Percentiles rank a stretch among this genome's conserved stretches.
Evolutionary conservation across 2,888 invertebrate genomes (phyloP).

Genomic region (Ophion ventricosus): DNA sequence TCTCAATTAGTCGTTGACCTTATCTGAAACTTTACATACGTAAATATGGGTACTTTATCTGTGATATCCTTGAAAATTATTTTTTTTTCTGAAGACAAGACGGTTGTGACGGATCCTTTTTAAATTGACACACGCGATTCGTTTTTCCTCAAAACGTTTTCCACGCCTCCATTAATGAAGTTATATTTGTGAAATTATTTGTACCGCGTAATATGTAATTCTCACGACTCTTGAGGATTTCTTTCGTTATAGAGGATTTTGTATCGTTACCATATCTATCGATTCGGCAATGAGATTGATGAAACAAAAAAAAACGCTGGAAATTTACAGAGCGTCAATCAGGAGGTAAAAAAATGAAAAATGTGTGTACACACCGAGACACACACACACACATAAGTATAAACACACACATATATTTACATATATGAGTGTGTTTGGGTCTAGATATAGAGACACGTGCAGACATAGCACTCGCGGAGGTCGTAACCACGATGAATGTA

Average conservation of each 20-base stretch:
- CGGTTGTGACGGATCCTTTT: no score
- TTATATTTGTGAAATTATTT: not conserved
- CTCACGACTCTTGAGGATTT: no score
- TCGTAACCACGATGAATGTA: constrained; percentile 69
- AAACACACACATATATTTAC: not conserved
- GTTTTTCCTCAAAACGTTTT: no score
- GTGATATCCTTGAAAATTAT: no score
- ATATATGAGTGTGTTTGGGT: not conserved
- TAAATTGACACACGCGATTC: no score
- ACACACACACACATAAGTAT: not conserved
- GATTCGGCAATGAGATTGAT: not conserved
- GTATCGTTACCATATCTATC: not conserved
- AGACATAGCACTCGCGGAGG: constrained; percentile 60
- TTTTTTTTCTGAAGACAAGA: no score
- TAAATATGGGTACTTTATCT: no score
- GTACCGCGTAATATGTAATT: not conserved
- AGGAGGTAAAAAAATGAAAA: not conserved
- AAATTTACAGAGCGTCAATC: constrained; percentile 11
- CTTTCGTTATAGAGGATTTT: no score
- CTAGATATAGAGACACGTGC: not conserved
- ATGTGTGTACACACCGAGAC: not conserved
- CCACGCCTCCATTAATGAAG: not conserved
- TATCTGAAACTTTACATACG: no score
- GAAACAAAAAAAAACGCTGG: not conserved
- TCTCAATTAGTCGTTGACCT: no score